A percentile compares a stretch with the other conserved stretches of the same genome.
Evolutionary conservation across 2,113 vertebrate genomes (phyloP).

Genomic region (Vombatus ursinus): DNA sequence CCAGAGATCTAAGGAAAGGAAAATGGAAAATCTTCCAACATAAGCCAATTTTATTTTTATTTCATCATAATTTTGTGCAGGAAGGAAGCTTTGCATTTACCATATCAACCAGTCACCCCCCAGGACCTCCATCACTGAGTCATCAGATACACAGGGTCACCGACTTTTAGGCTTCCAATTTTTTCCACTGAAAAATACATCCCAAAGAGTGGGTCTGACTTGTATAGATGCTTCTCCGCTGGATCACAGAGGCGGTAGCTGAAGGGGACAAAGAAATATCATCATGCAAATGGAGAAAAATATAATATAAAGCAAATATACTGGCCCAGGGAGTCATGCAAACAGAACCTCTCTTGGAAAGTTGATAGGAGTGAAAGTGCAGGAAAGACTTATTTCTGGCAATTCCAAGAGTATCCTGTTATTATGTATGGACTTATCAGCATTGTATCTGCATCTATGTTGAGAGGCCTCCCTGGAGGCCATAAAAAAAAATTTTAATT

Average conservation of each 20-base stretch:
- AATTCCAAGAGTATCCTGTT: conserved; percentile 7
- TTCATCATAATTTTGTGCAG: neutral
- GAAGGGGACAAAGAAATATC: conserved; percentile 21
- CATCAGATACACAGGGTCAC: conserved; percentile 64
- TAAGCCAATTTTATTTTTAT: rapidly evolving
- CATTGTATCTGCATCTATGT: neutral
- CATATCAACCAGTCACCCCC: rapidly evolving
- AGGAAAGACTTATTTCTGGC: neutral
- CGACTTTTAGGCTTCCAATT: conserved; percentile 56
- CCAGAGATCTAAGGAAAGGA: conserved; percentile 18
- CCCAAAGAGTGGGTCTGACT: conserved; percentile 62
- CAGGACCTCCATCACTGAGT: neutral
- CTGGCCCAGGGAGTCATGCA: neutral
- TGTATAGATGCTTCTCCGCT: conserved; percentile 53
- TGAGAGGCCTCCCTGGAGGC: neutral
- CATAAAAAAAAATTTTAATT: neutral
- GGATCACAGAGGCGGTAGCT: conserved; percentile 72
- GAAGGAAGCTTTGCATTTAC: conserved; percentile 5
- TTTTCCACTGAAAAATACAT: conserved; percentile 61
- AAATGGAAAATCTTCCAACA: conserved; percentile 3
- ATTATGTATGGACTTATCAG: neutral
- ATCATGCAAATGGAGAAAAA: conserved; percentile 12
- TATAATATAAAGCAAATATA: neutral
- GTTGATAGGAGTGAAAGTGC: neutral
- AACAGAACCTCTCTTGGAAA: neutral